phyloP scores from a whole-genome alignment of 35 echinoderm and acorn worm species.

The Ophiothrix spiculata region DNA sequence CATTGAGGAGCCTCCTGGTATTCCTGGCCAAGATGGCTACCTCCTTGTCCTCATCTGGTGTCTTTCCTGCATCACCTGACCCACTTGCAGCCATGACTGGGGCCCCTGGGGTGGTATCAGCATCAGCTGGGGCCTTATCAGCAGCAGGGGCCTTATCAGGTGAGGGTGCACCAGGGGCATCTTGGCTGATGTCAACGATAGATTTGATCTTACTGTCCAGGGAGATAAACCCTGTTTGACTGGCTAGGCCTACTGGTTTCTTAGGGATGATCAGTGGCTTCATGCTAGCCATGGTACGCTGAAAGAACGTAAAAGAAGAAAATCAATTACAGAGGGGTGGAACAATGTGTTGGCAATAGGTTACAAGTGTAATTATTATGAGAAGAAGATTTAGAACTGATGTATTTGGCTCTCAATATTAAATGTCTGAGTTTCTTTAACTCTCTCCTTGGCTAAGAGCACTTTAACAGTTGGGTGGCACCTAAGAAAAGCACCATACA shows the following conservation, averaged over 20 bases:
- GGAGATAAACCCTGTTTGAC: slow-evolving; percentile 76
- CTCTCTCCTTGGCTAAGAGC: too few species aligned
- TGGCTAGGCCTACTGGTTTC: slow-evolving; percentile 89
- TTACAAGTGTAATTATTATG: too few species aligned
- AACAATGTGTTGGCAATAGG: too few species aligned
- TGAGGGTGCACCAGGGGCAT: slow-evolving; percentile 26
- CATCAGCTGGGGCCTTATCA: slow-evolving; percentile 23
- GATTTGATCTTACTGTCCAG: slow-evolving; percentile 29
- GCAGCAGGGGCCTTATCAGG: too few species aligned
- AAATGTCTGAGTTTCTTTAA: too few species aligned
- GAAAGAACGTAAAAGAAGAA: background rate
- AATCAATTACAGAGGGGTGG: too few species aligned
- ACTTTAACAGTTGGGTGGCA: too few species aligned
- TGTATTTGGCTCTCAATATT: too few species aligned
- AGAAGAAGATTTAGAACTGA: too few species aligned
- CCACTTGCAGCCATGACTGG: background rate
- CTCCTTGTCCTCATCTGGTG: slow-evolving; percentile 11
- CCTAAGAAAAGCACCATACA: too few species aligned
- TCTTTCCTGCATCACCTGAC: background rate
- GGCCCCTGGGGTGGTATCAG: background rate
- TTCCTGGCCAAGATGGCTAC: slow-evolving; percentile 31
- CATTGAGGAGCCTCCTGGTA: slow-evolving; percentile 40
- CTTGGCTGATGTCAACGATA: background rate
- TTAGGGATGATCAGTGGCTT: slow-evolving; percentile 81
- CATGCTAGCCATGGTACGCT: slow-evolving; percentile 71